Evolutionary conservation across 2,113 vertebrate genomes (phyloP).

Genomic region (Osmerus mordax): DNA sequence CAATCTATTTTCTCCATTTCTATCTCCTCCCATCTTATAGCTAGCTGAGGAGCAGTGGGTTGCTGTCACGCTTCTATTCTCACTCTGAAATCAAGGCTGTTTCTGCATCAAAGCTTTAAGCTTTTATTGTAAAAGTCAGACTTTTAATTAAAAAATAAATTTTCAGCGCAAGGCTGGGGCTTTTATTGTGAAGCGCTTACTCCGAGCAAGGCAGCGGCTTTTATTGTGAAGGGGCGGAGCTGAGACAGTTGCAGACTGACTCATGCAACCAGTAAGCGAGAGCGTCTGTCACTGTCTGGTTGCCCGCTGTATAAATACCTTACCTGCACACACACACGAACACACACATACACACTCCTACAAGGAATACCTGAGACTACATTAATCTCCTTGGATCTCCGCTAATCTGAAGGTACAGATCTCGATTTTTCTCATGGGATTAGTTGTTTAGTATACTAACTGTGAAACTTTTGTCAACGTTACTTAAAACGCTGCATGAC

Average conservation of each 20-base stretch:
- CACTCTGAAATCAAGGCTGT: conserved; percentile 5
- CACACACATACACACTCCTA: conserved; percentile 33
- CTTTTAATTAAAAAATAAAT: not conserved
- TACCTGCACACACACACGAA: conserved; percentile 3
- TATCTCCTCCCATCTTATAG: no score
- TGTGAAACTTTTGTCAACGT: not conserved
- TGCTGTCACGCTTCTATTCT: conserved; percentile 14
- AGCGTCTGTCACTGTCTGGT: conserved; percentile 60
- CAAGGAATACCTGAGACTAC: conserved; percentile 45
- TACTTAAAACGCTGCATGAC: not conserved
- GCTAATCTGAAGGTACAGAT: conserved; percentile 56
- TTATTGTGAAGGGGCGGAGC: conserved; percentile 61
- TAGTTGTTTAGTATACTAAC: not conserved
- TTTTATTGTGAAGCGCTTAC: conserved; percentile 58
- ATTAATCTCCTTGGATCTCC: not conserved
- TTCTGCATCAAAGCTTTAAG: not conserved
- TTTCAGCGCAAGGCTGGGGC: not conserved
- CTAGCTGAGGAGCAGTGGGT: not conserved
- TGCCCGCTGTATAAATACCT: conserved; percentile 44
- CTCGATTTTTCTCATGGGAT: not conserved
- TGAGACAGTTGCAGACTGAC: conserved; percentile 56
- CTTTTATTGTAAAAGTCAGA: no score
- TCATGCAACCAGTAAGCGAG: conserved; percentile 42
- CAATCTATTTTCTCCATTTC: not conserved
- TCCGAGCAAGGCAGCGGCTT: conserved; percentile 29